Conservation (phyloP, 2,797 vertebrate species). For the Lepus townsendii region DNA sequence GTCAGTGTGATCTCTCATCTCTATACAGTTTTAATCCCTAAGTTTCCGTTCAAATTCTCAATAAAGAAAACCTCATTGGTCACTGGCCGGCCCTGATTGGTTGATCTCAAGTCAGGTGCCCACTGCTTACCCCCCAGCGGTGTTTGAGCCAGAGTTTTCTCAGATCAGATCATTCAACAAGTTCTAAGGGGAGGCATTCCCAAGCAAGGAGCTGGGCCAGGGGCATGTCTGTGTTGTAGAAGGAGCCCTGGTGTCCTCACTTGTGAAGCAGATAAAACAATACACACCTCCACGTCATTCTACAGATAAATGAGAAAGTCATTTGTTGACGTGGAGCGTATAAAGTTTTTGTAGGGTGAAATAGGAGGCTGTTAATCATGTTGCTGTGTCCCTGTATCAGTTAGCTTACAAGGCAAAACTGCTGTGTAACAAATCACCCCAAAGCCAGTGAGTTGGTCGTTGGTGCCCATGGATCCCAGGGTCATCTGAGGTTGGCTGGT, state of each 20-base stretch:
- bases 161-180: neutral
- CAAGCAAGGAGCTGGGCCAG: fast-evolving
- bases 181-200: neutral
- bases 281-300: neutral
- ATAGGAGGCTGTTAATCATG: neutral
- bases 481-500: neutral
- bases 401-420: neutral
- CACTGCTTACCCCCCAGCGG: neutral
- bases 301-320: neutral
- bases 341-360: neutral
- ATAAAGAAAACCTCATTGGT: neutral
- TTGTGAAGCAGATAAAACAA: neutral
- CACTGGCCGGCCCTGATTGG: neutral
- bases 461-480: neutral
- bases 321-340: neutral
- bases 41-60: neutral
- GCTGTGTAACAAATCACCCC: conserved; percentile 4
- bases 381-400: neutral
- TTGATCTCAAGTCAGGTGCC: neutral
- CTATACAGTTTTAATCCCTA: neutral
- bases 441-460: neutral
- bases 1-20: neutral
- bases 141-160: neutral
- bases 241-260: neutral
- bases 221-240: too few relatives aligned